phyloP scores from a whole-genome alignment of 2,888 invertebrate species.

The Megalurothrips usitatus region DNA sequence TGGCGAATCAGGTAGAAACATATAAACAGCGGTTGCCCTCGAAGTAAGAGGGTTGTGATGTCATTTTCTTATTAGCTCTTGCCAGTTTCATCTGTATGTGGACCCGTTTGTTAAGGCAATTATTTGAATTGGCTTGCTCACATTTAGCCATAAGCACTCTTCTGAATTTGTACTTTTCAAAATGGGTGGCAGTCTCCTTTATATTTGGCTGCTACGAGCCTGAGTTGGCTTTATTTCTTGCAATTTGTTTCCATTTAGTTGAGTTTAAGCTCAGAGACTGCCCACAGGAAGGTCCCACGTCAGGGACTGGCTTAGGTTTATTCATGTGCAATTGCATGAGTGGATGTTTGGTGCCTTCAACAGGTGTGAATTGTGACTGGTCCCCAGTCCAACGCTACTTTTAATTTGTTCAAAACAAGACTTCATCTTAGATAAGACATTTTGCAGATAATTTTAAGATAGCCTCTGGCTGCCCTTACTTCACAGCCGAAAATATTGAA shows the following conservation, averaged over 20 bases:
- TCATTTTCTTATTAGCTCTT: no score
- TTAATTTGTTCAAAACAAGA: conserved; percentile 1
- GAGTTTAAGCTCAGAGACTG: neutral
- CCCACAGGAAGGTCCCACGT: neutral
- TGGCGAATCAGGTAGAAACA: no score
- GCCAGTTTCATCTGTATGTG: no score
- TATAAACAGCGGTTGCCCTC: no score
- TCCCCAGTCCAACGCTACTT: no score
- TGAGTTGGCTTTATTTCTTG: neutral
- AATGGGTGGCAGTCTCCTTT: neutral
- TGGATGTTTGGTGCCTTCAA: no score
- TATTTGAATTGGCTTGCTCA: neutral
- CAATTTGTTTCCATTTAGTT: neutral
- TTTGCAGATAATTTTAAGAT: neutral
- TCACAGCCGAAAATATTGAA: no score
- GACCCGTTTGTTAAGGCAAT: no score
- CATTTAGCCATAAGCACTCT: conserved; percentile 4
- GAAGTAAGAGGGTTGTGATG: no score
- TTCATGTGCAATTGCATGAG: no score
- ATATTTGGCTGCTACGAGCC: neutral
- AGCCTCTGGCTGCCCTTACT: neutral
- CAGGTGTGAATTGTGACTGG: no score
- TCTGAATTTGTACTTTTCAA: neutral
- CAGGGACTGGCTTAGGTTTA: no score
- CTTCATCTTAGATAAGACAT: neutral